Base-by-base conservation (phyloP, 2,113 vertebrate species). In the Tinamus guttatus region DNA sequence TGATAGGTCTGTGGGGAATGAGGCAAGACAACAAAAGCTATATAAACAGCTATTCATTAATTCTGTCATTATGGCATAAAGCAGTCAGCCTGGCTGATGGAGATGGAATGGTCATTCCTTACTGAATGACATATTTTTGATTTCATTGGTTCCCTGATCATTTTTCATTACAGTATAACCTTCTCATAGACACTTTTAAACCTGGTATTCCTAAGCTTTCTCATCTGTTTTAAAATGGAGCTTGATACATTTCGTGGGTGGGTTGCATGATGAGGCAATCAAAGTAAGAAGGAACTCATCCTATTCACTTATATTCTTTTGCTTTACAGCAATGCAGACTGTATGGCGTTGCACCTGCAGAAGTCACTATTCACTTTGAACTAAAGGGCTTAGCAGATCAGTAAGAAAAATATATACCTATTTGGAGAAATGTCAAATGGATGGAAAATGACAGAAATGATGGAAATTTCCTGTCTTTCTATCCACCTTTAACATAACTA, bases 11-110 rank as follows among this genome's bases (percentile, higher is more conserved):
- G 5, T 34, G 13, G 56, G 68, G n/a, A 92, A 81, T 34, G 28
- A 92, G 34, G 9, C 43, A 89, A 79, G 75, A 75, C 62, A 91
- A 87, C 32, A 90, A 71, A 91, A 90, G 40, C 13, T 81, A 76
- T 56, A 49, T 21, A 80, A 84, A 7, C 14, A 94, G 6, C 7
- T 88, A 62, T 78, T 85, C 27, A 83, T 95, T 92, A 71, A 59
- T 91, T 84, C 49, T 92, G 32, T 65, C 36, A 64, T 85, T 81
- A 75, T 34, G 24, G 16, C 20, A 87, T 54, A 77, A 85, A 95
- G 45, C 2, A 2, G 14, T 81, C 40, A 83, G 43, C 36, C 27
- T 54, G 11, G 28, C 1, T 5, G 28, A 60, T 18, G 68, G 51
- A 79, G 13, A 76, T 9, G 11, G 14, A 89, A 82, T 70, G 8